Evolutionary conservation across 2,888 invertebrate genomes (phyloP), one percentile per base, ranked within the genome.

Genomic region (Caenorhabditis parvicauda): DNA sequence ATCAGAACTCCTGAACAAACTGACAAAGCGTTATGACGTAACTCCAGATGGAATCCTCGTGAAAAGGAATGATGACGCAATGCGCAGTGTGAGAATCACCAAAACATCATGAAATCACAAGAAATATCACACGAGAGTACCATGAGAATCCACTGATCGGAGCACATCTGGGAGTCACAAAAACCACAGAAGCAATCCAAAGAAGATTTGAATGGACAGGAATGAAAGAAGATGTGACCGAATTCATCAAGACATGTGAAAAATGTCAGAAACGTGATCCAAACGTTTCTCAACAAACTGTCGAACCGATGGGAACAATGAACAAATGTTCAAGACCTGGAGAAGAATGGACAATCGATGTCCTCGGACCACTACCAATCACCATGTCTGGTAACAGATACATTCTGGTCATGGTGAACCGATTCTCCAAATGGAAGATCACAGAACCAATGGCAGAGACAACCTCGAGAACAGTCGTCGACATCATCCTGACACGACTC

Each of bases 351-450:
- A 46, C 59, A 27, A 37, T 59, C 12, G 59, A 63, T 37, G 21
- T 50, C 14, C 17, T 43, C 9, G 63, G 63, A 21, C 51, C 51
- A 9, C 46, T 63, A 1, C 63, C 59, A 38, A 3, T 45, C 17
- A 54, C 59, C n/a, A n/a, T n/a, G n/a, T n/a, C n/a, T n/a, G n/a
- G 4, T n/a, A 43, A 59, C 19, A 7, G 37, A 24, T 62, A 54
- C 32, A 41, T 58, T 12, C 27, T 62, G 7, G 24, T 39, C 9
- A 39, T 42, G 25, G 28, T 29, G 21, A 54, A 59, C 29, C 32
- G 43, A n/a, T 54, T 63, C 39, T 43, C 47, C n/a, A 63, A 55
- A 44, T 63, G 24, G 7, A n/a, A 27, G 3, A 25, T 59, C 17
- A 27, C 59, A 3, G 25, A 27, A 3, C 45, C 63, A 6, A 32